These are phyloP conservation scores for Brachynemurus nebulosus DNA, from an alignment of 2,888 invertebrate species.

Conservation along the genomic window DNA sequence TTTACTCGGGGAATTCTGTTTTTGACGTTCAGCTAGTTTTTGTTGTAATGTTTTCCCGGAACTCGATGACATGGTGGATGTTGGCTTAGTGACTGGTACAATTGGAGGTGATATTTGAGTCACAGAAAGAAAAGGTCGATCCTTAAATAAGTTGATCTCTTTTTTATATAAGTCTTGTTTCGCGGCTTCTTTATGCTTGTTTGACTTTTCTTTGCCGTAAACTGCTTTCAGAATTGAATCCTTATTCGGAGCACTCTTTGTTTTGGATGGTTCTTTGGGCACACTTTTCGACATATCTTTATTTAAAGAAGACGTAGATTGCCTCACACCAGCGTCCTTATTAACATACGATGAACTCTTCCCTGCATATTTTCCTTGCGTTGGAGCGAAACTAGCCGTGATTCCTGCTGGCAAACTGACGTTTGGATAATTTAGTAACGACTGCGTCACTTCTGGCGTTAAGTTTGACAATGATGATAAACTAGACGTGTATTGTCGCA, in stretches of 20 bases:
- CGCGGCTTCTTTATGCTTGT: not conserved
- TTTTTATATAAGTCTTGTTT: conserved; percentile 5
- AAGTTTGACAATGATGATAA: conserved; percentile 17
- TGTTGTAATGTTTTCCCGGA: conserved; percentile 53
- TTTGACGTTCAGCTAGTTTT: conserved; percentile 51
- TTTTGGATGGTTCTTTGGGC: not conserved
- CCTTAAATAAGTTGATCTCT: conserved; percentile 24
- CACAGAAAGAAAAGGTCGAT: conserved; percentile 36
- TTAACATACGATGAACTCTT: not conserved
- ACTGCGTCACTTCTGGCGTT: not conserved
- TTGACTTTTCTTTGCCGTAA: conserved; percentile 8
- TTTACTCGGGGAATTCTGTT: conserved; percentile 27
- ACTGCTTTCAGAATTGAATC: conserved; percentile 9
- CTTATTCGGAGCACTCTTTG: conserved; percentile 6
- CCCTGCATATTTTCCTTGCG: not conserved
- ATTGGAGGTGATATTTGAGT: conserved; percentile 24
- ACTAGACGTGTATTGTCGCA: conserved; percentile 25
- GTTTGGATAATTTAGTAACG: not conserved
- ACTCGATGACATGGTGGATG: conserved; percentile 33
- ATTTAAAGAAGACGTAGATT: not conserved
- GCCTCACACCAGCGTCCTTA: not conserved
- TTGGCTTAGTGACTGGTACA: conserved; percentile 6
- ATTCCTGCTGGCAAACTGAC: not conserved
- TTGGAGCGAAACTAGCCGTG: not conserved
- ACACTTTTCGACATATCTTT: not conserved